Evolutionary conservation across 2,888 invertebrate species (phyloP), one percentile per base, ranked within the genome.

Genomic region (Herminia tarsipennalis): DNA sequence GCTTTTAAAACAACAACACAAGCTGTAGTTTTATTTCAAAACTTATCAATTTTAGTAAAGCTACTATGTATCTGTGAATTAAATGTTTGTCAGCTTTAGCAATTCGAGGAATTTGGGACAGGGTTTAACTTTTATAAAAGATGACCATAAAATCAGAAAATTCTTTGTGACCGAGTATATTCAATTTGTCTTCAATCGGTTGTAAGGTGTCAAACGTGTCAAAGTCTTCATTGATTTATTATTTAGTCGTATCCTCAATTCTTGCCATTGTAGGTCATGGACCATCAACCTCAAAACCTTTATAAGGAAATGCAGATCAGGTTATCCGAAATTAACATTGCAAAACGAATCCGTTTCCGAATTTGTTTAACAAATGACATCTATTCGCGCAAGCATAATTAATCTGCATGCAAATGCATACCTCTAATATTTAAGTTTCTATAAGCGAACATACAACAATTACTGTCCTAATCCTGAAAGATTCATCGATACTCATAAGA

Each of bases 261-360:
- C 64, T 59, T 57, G 61, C 51, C 54, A 64, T 78, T 75, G 70
- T 77, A 62, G 78, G 78, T 68, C 80, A 67, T 68, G 79, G 73
- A 76, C 78, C 70, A 71, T 56, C 74, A 73, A 76, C 79, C 83
- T 78, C 76, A 56, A 80, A 78, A 80, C 70, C 73, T 76, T 72
- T 66, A 71, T 62, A 78, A 81, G 78, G 78, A 84, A 80, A 79
- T 75, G 71, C 73, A 77, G 73, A 83, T 75, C 71, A 68, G 63
- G 63, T 69, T 73, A 57, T 56, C 47, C 47, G 53, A 77, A 76
- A 79, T 81, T 79, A 77, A 72, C 65, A 81, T 77, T 81, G 76
- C 72, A 70, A 83, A 82, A 73, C 58, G 53, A 68, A 69, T 71
- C 71, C 66, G 69, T 78, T 75, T 78, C 46, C 48, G 50, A 63